Conservation (phyloP, 2,797 vertebrate genomes). For the Danio jaintianensis region DNA sequence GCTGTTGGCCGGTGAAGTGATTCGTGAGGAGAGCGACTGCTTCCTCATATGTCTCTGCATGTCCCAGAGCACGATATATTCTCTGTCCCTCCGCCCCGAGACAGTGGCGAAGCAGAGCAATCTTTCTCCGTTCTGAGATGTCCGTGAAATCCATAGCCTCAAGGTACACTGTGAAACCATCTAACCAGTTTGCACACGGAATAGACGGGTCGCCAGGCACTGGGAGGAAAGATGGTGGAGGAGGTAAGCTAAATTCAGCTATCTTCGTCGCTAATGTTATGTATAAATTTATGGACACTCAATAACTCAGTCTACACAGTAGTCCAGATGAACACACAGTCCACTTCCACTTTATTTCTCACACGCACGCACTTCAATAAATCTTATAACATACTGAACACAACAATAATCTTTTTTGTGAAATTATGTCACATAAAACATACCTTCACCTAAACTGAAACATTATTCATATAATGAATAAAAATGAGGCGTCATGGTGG, state of each 20-base stretch:
- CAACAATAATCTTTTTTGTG: too few relatives aligned
- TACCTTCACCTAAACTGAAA: too few relatives aligned
- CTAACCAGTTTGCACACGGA: background rate
- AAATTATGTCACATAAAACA: too few relatives aligned
- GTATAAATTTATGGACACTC: too few relatives aligned
- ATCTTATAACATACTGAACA: too few relatives aligned
- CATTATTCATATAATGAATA: too few relatives aligned
- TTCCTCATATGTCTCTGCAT: background rate
- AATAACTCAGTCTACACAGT: too few relatives aligned
- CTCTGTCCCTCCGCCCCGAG: background rate
- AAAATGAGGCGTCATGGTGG: too few relatives aligned
- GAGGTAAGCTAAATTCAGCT: constrained; percentile 8
- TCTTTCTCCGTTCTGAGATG: background rate
- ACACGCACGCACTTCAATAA: too few relatives aligned
- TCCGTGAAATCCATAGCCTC: background rate
- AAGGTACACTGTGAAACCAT: background rate
- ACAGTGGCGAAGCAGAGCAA: background rate
- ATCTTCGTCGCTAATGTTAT: constrained; percentile 21
- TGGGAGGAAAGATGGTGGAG: background rate
- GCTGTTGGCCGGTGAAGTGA: background rate
- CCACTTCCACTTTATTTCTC: too few relatives aligned
- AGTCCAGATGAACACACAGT: too few relatives aligned
- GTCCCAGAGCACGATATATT: background rate
- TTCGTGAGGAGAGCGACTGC: background rate
- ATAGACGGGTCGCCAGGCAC: constrained; percentile 18